phyloP scores from a whole-genome alignment of 1,140 invertebrate species.

The Drosophila kurseongensis region DNA sequence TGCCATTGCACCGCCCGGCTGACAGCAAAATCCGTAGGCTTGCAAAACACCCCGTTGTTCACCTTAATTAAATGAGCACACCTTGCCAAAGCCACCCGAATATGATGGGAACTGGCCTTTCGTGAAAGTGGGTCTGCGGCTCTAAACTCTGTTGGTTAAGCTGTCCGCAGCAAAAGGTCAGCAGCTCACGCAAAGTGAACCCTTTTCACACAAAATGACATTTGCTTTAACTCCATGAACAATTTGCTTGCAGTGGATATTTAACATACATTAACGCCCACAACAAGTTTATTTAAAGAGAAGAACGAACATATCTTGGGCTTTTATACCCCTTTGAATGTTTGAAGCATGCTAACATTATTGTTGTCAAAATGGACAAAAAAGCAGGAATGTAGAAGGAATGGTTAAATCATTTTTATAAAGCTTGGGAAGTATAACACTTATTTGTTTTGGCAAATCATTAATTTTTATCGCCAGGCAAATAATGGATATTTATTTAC shows the following conservation, averaged over 20 bases:
- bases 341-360: too few species aligned
- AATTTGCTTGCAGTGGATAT: not conserved
- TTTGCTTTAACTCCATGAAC: not conserved
- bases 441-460: too few species aligned
- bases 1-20: constrained; percentile 43
- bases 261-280: not conserved
- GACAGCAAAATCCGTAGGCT: constrained; percentile 29
- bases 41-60: constrained; percentile 62
- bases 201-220: constrained; percentile 12
- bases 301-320: too few species aligned
- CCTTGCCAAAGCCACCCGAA: constrained; percentile 25
- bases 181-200: constrained; percentile 9
- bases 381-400: too few species aligned
- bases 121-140: constrained; percentile 62
- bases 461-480: too few species aligned
- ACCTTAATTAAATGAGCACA: constrained; percentile 66
- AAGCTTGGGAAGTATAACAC: too few species aligned
- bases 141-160: not conserved
- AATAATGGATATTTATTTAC: too few species aligned
- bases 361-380: too few species aligned
- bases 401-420: too few species aligned
- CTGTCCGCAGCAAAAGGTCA: constrained; percentile 26
- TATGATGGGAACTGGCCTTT: constrained; percentile 34
- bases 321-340: too few species aligned
- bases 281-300: too few species aligned